Base-by-base conservation (phyloP, 2,888 invertebrate genomes). In the Lithophane ornitopus region DNA sequence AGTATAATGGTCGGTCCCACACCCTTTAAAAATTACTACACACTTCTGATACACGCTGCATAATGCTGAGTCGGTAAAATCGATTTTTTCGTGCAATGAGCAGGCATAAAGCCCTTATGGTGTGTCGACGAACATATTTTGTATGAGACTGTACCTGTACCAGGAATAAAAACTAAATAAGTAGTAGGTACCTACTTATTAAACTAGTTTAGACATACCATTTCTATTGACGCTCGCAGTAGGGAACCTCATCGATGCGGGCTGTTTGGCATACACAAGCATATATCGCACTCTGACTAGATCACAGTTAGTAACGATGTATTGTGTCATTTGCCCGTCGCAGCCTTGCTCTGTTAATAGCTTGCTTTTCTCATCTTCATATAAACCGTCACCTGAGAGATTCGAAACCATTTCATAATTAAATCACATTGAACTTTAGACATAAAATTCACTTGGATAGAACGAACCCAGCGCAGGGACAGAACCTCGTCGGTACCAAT, bases 291-390 rank as follows among this genome's bases (percentile, higher is more conserved):
- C 97, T 84, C 98, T 97, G 22, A 98, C 97, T 87, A 98, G 95
- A 86, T 98, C 98, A 90, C 98, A 98, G 90, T 98, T 98, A 69
- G 97, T 97, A 28, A 98, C 98, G 61, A 98, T 96, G 89, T 98
- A 98, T 93, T 98, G 98, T 88, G 98, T 88, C 68, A 89, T 76
- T 77, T 89, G 87, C 97, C 97, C 76, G 97, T 98, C 89, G 97
- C 96, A 87, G 95, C 94, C 86, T 76, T 89, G 86, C 65, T 91
- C 92, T 19, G 88, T 72, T 12, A 89, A 69, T 44, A 89, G 80
- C 85, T 92, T 93, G 62, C 86, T 91, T 84, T 91, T 93, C 65
- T 93, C 94, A 65, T 92, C 92, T 76, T 93, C 92, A 77, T 89
- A 91, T 56, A 91, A 79, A 68, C 93, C 92, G 83, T 96, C 95